Evolutionary conservation across 2,113 vertebrate species (phyloP).

Genomic region (Spea multiplicata): DNA sequence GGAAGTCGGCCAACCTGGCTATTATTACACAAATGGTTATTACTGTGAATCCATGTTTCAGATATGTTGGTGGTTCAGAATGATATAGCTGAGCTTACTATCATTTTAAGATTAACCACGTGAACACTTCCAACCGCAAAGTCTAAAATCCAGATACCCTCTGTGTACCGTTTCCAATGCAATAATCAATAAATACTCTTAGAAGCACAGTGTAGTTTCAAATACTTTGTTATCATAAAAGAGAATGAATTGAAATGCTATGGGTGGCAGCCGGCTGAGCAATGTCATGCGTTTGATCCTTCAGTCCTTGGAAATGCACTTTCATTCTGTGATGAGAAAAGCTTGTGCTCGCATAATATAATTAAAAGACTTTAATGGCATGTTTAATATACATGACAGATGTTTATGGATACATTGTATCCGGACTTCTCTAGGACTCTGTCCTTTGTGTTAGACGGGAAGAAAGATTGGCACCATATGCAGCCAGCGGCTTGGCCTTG

Average conservation of each 20-base stretch:
- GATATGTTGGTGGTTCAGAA: too few species aligned
- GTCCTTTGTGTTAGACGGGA: conserved; percentile 15
- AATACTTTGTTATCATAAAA: conserved; percentile 57
- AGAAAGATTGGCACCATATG: too few species aligned
- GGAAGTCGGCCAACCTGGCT: conserved; percentile 30
- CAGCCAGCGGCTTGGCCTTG: too few species aligned
- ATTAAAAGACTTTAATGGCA: conserved; percentile 58
- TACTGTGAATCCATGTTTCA: too few species aligned
- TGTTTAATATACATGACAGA: conserved; percentile 63
- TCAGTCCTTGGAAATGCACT: conserved; percentile 56
- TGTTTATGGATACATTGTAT: conserved; percentile 57
- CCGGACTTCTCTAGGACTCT: not conserved
- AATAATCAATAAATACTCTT: too few species aligned
- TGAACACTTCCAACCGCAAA: too few species aligned
- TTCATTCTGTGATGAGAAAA: conserved; percentile 56
- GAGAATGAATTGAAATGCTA: conserved; percentile 65
- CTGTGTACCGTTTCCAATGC: too few species aligned
- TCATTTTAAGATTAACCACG: too few species aligned
- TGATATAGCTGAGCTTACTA: too few species aligned
- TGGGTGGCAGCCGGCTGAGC: conserved; percentile 54
- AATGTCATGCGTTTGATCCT: conserved; percentile 62
- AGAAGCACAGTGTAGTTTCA: conserved; percentile 54
- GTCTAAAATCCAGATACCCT: too few species aligned
- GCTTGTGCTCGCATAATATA: conserved; percentile 62
- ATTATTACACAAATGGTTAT: too few species aligned